Base-by-base conservation (phyloP, 2,888 invertebrate species). In the Antheraea yamamai region DNA sequence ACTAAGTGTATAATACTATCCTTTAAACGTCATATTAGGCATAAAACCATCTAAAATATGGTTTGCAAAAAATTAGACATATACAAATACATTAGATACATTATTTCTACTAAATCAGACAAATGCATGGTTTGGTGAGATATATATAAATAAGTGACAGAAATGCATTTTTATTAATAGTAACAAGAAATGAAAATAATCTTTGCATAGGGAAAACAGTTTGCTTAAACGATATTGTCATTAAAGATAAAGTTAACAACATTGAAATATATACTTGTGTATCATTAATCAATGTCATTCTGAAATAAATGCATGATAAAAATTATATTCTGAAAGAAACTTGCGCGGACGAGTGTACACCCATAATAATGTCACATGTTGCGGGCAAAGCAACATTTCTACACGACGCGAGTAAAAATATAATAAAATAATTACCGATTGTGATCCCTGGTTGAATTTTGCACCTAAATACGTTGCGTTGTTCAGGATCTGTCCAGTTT, bases 341-440 rank as follows among this genome's bases (percentile, higher is more conserved):
- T 87, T 94, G 85, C 84, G 88, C 82, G 88, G 82, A 81, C 78
- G 84, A 84, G 86, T 91, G 92, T 95, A 95, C 91, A 87, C 79
- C 90, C 90, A 93, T 92, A 92, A 90, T 91, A 90, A 92, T 94
- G 95, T 95, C 95, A 95, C 95, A 95, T 95, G 95, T 95, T 91
- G 92, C 87, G 89, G 89, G 89, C 90, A 91, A 92, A 92, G 87
- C 89, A 85, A 87, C 91, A 91, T 92, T 93, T 90, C 86, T 85
- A 86, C 87, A 82, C 86, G 85, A 88, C 86, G 86, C 86, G 87
- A 89, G 91, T 89, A 84, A 89, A 89, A 91, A 90, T 85, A 89
- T 85, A 90, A 86, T 88, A 84, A 91, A 93, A 94, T 94, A 94
- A 94, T 95, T 95, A 95, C 95, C 95, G 88, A 92, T 92, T 90